Base-by-base conservation (phyloP, 2,888 invertebrate genomes). In the Chrysomela aeneicollis region DNA sequence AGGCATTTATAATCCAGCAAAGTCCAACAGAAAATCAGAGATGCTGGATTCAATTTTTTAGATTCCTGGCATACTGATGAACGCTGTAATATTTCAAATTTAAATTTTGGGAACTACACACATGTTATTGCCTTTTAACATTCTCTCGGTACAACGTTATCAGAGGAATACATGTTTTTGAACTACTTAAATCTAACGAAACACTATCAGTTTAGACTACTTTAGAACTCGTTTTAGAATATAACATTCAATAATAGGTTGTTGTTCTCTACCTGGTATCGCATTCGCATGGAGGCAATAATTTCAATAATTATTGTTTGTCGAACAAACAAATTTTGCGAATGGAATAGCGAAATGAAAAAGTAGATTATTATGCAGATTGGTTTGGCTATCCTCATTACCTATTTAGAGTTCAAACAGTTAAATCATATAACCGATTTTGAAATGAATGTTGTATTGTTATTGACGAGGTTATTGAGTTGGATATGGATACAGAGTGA, bases 301-400 rank as follows among this genome's bases (percentile, higher is more conserved):
- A 50, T 52, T 50, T 54, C 50, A 47, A 54, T 55, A 47, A 47
- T 58, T n/a, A n/a, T n/a, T 58, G 46, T 58, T 58, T 58, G 30
- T 63, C 30, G 30, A 12, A 21, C 58, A 63, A 63, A 63, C 46
- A 63, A 63, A 63, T 58, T 57, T 58, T 19, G 58, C 57, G 51
- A 51, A 42, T 63, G 51, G 42, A 50, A 58, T 57, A 52, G 30
- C 57, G 35, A 42, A 30, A 50, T 51, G 54, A 54, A 61, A 42
- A 57, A 50, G 9, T 55, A 35, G 21, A 55, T 55, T 61, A 55
- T 35, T 17, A 55, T 32, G 37, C 18, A 30, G 50, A 51, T 51
- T 59, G 35, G 37, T 53, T 52, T 30, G 30, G 18, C 22, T 37
- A 52, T 22, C 19, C 46, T 26, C 19, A 46, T 57, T 53, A 42